Evolutionary conservation across 2,113 vertebrate species (phyloP).

Genomic region (Scomber scombrus): DNA sequence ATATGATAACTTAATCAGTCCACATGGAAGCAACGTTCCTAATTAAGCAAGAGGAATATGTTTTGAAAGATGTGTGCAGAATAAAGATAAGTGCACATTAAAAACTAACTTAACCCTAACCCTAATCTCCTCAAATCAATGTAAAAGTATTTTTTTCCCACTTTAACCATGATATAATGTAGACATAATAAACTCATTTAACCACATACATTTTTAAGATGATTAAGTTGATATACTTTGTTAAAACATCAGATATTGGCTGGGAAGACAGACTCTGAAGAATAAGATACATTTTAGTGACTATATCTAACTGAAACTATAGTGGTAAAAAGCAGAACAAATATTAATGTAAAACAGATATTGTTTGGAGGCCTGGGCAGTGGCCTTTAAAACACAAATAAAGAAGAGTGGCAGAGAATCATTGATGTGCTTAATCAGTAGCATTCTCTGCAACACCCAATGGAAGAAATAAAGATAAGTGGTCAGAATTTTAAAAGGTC

Average conservation of each 20-base stretch:
- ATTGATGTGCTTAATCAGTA: neutral
- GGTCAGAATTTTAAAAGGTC: neutral
- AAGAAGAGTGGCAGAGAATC: neutral
- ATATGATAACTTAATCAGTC: too few species aligned
- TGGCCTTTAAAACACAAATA: conserved; percentile 43
- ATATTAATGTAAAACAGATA: neutral
- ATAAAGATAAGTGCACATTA: neutral
- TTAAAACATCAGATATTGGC: neutral
- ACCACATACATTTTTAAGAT: too few species aligned
- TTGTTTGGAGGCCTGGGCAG: conserved; percentile 26
- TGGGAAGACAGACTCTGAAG: neutral
- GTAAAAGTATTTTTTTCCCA: neutral
- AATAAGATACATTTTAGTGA: neutral
- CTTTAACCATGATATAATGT: too few species aligned
- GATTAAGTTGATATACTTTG: too few species aligned
- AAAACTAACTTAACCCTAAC: too few species aligned
- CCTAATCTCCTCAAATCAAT: neutral
- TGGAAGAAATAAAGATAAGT: conserved; percentile 2
- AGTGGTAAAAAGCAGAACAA: neutral
- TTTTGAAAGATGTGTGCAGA: too few species aligned
- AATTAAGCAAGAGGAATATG: too few species aligned
- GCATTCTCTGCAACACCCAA: neutral
- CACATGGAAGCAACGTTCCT: neutral
- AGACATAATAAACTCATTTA: too few species aligned
- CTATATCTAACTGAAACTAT: neutral